phyloP scores from a whole-genome alignment of 2,888 invertebrate species.

The Synergus umbraculus region DNA sequence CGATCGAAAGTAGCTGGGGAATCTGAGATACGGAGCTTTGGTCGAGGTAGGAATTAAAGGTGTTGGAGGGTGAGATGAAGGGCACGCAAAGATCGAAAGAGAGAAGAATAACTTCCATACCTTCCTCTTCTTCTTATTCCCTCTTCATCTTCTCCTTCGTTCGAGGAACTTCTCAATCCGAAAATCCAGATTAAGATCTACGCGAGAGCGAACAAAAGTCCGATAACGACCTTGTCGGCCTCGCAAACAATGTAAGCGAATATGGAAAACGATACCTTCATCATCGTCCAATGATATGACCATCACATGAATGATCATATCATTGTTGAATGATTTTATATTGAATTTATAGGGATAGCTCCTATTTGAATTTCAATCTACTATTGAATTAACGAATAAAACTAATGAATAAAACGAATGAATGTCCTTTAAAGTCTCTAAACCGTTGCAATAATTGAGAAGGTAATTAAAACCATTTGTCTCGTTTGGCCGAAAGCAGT shows the following conservation, averaged over 20 bases:
- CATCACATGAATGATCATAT: not conserved
- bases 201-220: not conserved
- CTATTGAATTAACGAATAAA: not conserved
- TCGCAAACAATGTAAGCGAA: not conserved
- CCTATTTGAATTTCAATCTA: not conserved
- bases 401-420: not conserved
- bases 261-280: not conserved
- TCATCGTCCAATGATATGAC: not conserved
- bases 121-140: not conserved
- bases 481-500: not conserved
- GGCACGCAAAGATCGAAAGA: not conserved
- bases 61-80: not conserved
- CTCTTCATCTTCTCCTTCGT: not conserved
- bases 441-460: not conserved
- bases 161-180: not conserved
- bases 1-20: slow-evolving; percentile 42
- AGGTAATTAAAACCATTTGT: not conserved
- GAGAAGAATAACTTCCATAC: not conserved
- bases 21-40: not conserved
- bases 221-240: slow-evolving; percentile 7
- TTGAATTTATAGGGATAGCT: not conserved
- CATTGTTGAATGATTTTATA: not conserved
- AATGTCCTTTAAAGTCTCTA: not conserved
- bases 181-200: not conserved
- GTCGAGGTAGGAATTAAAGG: not conserved